Conservation (phyloP, 2,797 vertebrate genomes). For the Sardinella longiceps region DNA sequence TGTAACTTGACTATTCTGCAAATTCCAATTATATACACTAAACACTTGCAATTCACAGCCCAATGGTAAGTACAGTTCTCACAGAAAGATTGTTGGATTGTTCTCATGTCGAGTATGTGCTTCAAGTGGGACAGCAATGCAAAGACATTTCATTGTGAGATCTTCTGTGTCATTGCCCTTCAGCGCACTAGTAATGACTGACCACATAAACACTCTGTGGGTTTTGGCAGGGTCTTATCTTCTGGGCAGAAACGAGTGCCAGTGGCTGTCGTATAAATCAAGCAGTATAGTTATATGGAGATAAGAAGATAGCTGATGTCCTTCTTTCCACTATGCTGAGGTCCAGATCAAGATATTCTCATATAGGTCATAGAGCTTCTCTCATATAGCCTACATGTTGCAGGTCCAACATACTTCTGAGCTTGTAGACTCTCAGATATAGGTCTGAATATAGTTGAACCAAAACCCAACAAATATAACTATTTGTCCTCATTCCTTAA, state of each 20-base stretch:
- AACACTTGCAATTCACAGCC: background rate
- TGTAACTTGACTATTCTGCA: background rate
- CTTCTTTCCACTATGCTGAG: background rate
- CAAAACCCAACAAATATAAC: no score
- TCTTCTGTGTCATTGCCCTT: constrained; percentile 23
- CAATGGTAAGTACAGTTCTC: background rate
- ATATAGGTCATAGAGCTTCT: background rate
- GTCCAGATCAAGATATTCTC: background rate
- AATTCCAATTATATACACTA: background rate
- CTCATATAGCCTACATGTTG: background rate
- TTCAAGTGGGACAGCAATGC: background rate
- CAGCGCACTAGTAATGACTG: background rate
- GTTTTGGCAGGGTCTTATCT: background rate
- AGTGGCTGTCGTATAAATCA: background rate
- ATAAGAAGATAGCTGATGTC: background rate
- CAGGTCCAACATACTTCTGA: background rate
- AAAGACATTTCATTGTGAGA: background rate
- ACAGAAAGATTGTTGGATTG: no score
- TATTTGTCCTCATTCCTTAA: no score
- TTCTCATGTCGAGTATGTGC: no score
- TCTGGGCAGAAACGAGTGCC: background rate
- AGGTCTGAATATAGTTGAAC: background rate
- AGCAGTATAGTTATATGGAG: background rate
- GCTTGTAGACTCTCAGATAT: no score
- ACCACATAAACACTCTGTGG: background rate